Base-by-base conservation (phyloP, 2,888 invertebrate genomes). In the Barypeithes pellucidus region DNA sequence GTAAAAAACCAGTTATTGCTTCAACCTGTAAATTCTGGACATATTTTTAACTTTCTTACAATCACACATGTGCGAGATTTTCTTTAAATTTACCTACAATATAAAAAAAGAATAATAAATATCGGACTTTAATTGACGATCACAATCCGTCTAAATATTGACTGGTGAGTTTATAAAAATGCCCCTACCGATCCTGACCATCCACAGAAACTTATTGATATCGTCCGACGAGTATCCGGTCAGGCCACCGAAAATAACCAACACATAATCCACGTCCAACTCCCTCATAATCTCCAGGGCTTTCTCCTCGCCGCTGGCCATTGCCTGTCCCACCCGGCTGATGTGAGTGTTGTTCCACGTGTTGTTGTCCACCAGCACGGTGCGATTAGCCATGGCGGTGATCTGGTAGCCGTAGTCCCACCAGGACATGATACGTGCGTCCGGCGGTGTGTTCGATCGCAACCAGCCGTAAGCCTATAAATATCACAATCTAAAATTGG, bases 261-360 rank as follows among this genome's bases (percentile, higher is more conserved):
- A 89, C 14, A 99, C 99, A 85, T 99, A 99, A 86, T 98, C 95
- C 1, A 99, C 99, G 84, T 99, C 99, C 45, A 99, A 86, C 84
- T 99, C 98, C 75, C 91, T 88, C 98, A 99, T 99, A 80, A 99
- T 99, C 87, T 97, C 97, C 84, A 98, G 98, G 0, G 99, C 98
- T 83, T 95, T 94, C 79, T 98, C 97, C 86, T 99, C 99, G 0
- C 94, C 91, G 57, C 97, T 97, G 0, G 99, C 97, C 98, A 99
- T 99, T 1, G 99, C 99, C 86, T 99, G 98, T 0, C 98, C 98
- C 0, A 99, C 98, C 76, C 98, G 90, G 77, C 84, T 98, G 82
- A 99, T 99, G 86, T 98, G 99, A 12, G 98, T 99, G 86, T 99
- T 99, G 87, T 99, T 99, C 99, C 99, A 99, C 0, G 99, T 99